These are phyloP conservation scores for Pseudanteris insignis DNA, from an alignment of 2,888 invertebrate species.

Conservation along the genomic window DNA sequence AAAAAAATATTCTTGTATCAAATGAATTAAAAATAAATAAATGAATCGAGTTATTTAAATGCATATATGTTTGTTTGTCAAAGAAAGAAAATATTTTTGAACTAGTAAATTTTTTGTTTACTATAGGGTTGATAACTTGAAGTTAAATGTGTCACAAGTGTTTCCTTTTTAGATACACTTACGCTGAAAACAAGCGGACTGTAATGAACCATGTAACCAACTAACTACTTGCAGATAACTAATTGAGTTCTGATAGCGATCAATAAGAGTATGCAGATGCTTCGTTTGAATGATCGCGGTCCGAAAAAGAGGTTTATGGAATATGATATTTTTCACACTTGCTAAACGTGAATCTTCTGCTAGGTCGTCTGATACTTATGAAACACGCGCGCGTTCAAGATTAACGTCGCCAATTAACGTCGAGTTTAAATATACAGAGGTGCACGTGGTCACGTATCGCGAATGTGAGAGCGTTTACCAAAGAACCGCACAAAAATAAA, in stretches of 20 bases:
- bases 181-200: slow-evolving; percentile 1
- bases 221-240: slow-evolving; percentile 6
- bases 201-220: slow-evolving; percentile 12
- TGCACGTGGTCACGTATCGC: slow-evolving; percentile 21
- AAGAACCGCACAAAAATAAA: slow-evolving; percentile 21
- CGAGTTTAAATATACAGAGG: slow-evolving; percentile 19
- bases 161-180: slow-evolving; percentile 3
- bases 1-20: too few relatives aligned
- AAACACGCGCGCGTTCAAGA: slow-evolving; percentile 5
- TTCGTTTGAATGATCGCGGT: too few relatives aligned
- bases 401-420: slow-evolving; percentile 39
- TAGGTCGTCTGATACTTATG: neutral
- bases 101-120: too few relatives aligned
- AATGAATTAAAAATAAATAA: too few relatives aligned
- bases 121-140: too few relatives aligned
- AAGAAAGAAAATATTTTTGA: too few relatives aligned
- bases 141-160: neutral
- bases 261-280: neutral
- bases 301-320: slow-evolving; percentile 1
- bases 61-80: too few relatives aligned
- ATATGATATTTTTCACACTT: slow-evolving; percentile 16
- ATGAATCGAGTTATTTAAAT: too few relatives aligned
- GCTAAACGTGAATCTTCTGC: neutral
- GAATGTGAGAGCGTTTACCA: slow-evolving; percentile 7
- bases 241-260: slow-evolving; percentile 5